These are phyloP conservation scores for Drosophila antonietae DNA, from an alignment of 2,888 invertebrate species.

Conservation along the genomic window DNA sequence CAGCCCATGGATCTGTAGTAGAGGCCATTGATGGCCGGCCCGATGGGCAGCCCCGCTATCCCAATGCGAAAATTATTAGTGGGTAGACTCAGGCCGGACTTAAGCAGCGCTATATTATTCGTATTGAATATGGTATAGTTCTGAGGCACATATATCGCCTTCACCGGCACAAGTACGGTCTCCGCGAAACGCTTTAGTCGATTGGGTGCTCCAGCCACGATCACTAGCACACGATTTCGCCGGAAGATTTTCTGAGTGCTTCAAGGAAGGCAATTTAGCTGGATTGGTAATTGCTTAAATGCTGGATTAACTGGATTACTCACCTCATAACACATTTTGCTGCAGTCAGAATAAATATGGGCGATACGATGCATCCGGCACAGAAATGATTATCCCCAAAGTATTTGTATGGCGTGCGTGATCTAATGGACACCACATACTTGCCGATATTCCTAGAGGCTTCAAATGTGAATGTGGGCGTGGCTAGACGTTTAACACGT, in stretches of 20 bases:
- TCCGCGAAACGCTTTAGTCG: conserved; percentile 25
- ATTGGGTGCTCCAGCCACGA: conserved; percentile 55
- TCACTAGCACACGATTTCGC: conserved; percentile 44
- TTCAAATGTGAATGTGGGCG: conserved; percentile 20
- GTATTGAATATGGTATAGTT: conserved; percentile 54
- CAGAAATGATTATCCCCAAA: conserved; percentile 70
- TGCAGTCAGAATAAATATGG: conserved; percentile 55
- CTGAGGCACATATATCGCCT: conserved; percentile 49
- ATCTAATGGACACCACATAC: conserved; percentile 62
- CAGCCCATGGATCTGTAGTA: conserved; percentile 48
- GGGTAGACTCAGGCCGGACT: conserved; percentile 16
- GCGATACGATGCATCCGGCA: conserved; percentile 52
- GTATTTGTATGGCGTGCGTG: conserved; percentile 50
- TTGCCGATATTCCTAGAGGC: conserved; percentile 11
- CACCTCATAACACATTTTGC: conserved; percentile 64
- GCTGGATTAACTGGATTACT: conserved; percentile 24
- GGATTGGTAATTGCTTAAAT: neutral
- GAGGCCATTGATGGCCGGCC: conserved; percentile 2
- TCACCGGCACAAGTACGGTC: conserved; percentile 29
- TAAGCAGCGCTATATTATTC: conserved; percentile 56
- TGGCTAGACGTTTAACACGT: conserved; percentile 51
- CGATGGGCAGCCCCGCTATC: conserved; percentile 24
- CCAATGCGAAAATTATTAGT: conserved; percentile 10
- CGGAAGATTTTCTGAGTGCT: conserved; percentile 52
- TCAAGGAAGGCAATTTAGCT: neutral